These are phyloP conservation scores for Channa argus DNA, from an alignment of 2,113 vertebrate genomes.

Conservation along the genomic window DNA sequence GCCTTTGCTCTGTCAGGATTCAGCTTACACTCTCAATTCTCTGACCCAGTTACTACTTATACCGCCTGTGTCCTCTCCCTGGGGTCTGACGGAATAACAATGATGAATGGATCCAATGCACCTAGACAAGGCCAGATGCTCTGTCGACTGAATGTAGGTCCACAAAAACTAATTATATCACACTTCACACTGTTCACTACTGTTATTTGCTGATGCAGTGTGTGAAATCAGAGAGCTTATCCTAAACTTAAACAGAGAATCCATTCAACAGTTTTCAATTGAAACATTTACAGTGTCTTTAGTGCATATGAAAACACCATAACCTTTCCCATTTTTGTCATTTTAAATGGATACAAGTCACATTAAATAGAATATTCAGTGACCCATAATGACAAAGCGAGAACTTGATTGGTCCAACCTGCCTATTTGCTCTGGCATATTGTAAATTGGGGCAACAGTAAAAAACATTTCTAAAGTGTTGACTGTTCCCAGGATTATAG, in stretches of 20 bases:
- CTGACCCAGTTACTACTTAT: constrained; percentile 72
- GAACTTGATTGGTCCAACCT: too few relatives aligned
- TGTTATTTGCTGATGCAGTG: background rate
- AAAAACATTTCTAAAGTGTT: too few relatives aligned
- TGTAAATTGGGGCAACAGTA: too few relatives aligned
- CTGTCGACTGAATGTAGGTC: constrained; percentile 6
- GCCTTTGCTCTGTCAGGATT: constrained; percentile 48
- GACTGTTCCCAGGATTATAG: too few relatives aligned
- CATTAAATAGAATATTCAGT: too few relatives aligned
- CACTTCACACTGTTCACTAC: background rate
- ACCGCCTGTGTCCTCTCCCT: constrained; percentile 36
- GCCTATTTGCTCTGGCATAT: too few relatives aligned
- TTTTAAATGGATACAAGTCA: too few relatives aligned
- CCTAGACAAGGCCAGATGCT: constrained; percentile 45
- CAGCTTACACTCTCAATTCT: constrained; percentile 54
- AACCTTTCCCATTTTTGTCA: too few relatives aligned
- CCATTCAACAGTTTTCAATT: background rate
- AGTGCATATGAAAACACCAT: background rate
- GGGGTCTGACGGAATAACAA: constrained; percentile 18
- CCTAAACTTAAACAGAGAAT: background rate
- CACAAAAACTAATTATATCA: background rate
- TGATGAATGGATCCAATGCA: constrained; percentile 63
- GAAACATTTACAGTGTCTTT: too few relatives aligned
- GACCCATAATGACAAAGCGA: too few relatives aligned
- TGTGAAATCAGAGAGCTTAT: background rate